Conservation (phyloP, 2,797 vertebrate genomes). For the Pangasius larnaudii region DNA sequence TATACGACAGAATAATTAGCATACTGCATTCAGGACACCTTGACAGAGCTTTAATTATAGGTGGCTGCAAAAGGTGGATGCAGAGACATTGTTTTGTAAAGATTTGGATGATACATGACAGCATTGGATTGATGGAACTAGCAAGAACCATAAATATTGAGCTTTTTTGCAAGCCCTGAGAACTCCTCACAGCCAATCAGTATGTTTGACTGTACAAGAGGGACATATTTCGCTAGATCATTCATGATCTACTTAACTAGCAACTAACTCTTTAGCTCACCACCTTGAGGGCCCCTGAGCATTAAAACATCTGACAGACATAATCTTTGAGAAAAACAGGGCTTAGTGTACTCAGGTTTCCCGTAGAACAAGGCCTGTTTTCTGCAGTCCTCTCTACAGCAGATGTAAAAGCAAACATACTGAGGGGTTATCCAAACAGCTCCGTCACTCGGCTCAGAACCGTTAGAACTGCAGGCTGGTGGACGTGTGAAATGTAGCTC, state of each 20-base stretch:
- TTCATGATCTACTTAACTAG: background rate
- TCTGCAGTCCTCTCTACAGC: conserved; percentile 63
- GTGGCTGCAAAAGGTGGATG: background rate
- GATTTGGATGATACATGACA: conserved; percentile 19
- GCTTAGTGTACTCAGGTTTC: conserved; percentile 67
- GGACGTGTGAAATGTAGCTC: conserved; percentile 71
- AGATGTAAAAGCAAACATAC: conserved; percentile 74
- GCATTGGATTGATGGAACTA: conserved; percentile 16
- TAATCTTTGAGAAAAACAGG: conserved; percentile 35
- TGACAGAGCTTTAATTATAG: background rate
- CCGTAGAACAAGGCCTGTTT: conserved; percentile 54
- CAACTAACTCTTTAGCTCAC: background rate
- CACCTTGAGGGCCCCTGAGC: conserved; percentile 18
- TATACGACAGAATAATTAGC: conserved; percentile 44
- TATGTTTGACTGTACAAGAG: conserved; percentile 33
- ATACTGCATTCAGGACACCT: conserved; percentile 23
- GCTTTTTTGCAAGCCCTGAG: conserved; percentile 34
- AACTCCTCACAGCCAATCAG: conserved; percentile 36
- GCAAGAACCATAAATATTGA: conserved; percentile 33
- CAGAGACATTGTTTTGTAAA: background rate
- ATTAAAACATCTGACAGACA: conserved; percentile 38
- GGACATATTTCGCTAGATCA: conserved; percentile 6
- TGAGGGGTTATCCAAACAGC: conserved; percentile 72
- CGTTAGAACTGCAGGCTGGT: conserved; percentile 36
- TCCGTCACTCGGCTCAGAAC: conserved; percentile 23